phyloP scores from a whole-genome alignment of 2,113 vertebrate species.

The Heterocephalus glaber region DNA sequence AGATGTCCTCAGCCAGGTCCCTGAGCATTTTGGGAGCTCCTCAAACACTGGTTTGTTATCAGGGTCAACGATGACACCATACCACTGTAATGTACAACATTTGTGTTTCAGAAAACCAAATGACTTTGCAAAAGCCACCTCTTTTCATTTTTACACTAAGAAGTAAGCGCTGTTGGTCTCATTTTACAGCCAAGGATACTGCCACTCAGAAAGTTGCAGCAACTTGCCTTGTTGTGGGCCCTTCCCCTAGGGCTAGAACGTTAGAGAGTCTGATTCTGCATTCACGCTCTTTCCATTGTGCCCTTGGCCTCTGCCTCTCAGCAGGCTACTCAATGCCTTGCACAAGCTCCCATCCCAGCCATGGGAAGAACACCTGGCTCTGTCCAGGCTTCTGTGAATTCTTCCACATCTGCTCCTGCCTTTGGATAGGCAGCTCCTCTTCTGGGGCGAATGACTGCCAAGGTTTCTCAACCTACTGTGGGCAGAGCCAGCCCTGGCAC shows the following conservation, averaged over 20 bases:
- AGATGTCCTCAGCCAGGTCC: not conserved
- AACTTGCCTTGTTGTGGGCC: not conserved
- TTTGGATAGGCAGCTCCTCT: not conserved
- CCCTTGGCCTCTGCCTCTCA: not conserved
- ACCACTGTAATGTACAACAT: too few relatives aligned
- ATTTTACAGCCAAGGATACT: not conserved
- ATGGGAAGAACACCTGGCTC: not conserved
- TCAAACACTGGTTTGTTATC: not conserved
- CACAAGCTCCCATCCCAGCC: not conserved
- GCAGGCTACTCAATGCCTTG: not conserved
- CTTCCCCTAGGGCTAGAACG: not conserved
- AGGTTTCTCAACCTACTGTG: not conserved
- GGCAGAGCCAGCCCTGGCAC: not conserved
- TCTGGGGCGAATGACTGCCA: not conserved
- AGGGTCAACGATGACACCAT: rapidly evolving
- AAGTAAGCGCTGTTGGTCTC: not conserved
- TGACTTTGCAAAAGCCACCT: not conserved
- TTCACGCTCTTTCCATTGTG: not conserved
- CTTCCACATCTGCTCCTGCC: not conserved
- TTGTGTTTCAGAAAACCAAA: not conserved
- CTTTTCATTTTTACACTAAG: not conserved
- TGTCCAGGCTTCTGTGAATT: not conserved
- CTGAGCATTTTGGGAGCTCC: too few relatives aligned
- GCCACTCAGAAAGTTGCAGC: not conserved
- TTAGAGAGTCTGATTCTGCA: not conserved